Evolutionary conservation across 2,797 vertebrate genomes (phyloP), one percentile per base, ranked within the genome.

Genomic region (Anguilla pacifica): DNA sequence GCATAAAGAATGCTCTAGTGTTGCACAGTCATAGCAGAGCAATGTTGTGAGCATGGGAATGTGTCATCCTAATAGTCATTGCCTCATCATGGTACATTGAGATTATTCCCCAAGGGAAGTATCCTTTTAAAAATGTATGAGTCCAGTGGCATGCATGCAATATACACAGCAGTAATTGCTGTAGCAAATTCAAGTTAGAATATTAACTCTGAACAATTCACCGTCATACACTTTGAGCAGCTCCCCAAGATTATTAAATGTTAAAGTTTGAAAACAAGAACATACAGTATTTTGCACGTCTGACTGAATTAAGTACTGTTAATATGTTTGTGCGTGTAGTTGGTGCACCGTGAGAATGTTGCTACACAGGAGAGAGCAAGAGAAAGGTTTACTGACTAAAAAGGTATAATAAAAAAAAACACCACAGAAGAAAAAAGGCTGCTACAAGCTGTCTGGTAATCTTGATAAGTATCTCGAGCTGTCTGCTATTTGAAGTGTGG

Each of bases 381-480:
- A 72, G 28, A 72, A 72, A 72, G 70, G 28, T 72, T 72, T 67
- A 67, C 57, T 83, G 53, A 61, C 79, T 82, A 22, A 88, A 57
- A 49, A 89, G 87, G 85, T 89, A 11, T 87, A 67, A 46, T 46
- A 46, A 46, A 46, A 46, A 87, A 83, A 53, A 53, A 53, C 7
- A 53, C 51, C 51, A 53, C 11, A 13, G 1, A 57, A 57, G 15
- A 87, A 85, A 91, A 83, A 77, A 90, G 89, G 87, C 25, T 25
- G 83, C 59, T 49, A 72, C 61, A 25, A 70, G 84, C 85, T 88
- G 88, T 88, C 79, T 86, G 79, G 83, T 90, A 89, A 92, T 90
- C 92, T 92, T 89, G 92, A 93, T 92, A 91, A 91, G 74, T 89
- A 93, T 93, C 92, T 92, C 87, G 81, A 90, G 81, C 86, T 91